phyloP scores from a whole-genome alignment of 2,888 invertebrate genomes.

The Dendrolimus houi region DNA sequence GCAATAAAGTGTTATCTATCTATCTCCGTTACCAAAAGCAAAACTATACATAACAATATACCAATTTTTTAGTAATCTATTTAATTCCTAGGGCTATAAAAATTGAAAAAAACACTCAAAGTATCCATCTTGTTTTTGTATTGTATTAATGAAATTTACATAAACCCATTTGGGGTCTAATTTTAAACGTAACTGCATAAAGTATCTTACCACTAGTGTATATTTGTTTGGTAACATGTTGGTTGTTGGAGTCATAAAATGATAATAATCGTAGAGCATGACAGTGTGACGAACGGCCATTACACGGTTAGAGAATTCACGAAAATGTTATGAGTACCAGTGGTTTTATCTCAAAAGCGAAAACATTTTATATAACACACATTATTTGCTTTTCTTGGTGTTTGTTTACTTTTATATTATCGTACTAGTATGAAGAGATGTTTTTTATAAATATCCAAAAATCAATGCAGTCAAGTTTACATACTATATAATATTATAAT shows the following conservation, averaged over 20 bases:
- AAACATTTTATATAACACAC: constrained; percentile 20
- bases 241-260: neutral
- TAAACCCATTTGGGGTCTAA: neutral
- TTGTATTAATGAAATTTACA: too few relatives aligned
- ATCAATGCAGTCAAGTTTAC: neutral
- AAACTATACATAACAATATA: too few relatives aligned
- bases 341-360: constrained; percentile 16
- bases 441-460: neutral
- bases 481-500: too few relatives aligned
- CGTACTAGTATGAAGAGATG: neutral
- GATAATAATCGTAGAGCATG: constrained; percentile 7
- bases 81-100: too few relatives aligned
- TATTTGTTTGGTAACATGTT: neutral
- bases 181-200: neutral
- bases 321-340: constrained; percentile 9
- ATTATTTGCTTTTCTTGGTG: constrained; percentile 1
- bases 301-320: constrained; percentile 20
- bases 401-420: neutral
- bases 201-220: neutral
- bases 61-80: too few relatives aligned
- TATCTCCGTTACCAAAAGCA: too few relatives aligned
- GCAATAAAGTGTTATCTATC: too few relatives aligned
- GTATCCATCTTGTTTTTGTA: too few relatives aligned
- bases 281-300: constrained; percentile 25
- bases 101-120: too few relatives aligned